Conservation (phyloP, 1,140 invertebrate genomes). For the Cotesia typhae region DNA sequence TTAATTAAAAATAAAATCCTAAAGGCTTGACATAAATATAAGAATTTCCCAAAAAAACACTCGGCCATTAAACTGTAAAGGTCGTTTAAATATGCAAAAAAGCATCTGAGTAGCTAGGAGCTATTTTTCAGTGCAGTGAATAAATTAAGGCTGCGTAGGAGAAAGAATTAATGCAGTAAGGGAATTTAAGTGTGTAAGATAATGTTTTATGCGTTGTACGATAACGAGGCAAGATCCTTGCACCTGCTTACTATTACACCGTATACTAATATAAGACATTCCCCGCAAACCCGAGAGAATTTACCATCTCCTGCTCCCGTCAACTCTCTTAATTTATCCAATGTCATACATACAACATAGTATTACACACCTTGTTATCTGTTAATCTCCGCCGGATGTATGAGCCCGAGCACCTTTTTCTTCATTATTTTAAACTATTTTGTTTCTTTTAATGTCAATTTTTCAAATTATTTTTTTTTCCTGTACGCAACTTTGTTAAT, state of each 20-base stretch:
- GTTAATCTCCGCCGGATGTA: slow-evolving; percentile 10
- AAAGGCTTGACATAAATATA: too few relatives aligned
- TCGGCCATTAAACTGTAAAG: too few relatives aligned
- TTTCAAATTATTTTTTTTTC: not conserved
- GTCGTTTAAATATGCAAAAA: too few relatives aligned
- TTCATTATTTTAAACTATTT: slow-evolving; percentile 3
- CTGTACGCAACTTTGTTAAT: too few relatives aligned
- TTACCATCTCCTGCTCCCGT: slow-evolving; percentile 13
- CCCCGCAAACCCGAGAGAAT: slow-evolving; percentile 42
- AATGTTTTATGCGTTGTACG: slow-evolving; percentile 34
- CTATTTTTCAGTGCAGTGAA: slow-evolving; percentile 12
- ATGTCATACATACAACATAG: slow-evolving; percentile 19
- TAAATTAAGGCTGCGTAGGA: slow-evolving; percentile 20
- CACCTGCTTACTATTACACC: slow-evolving; percentile 27
- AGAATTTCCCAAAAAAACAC: too few relatives aligned
- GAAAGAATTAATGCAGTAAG: slow-evolving; percentile 15
- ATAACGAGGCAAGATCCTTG: slow-evolving; percentile 27
- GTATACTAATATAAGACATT: slow-evolving; percentile 38
- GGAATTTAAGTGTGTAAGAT: slow-evolving; percentile 20
- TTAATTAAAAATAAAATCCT: too few relatives aligned
- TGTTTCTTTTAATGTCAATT: slow-evolving; percentile 4
- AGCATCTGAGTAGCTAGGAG: not conserved
- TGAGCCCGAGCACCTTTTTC: slow-evolving; percentile 20
- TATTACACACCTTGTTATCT: slow-evolving; percentile 4
- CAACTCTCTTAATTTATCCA: slow-evolving; percentile 38